A percentile compares a stretch with the other conserved stretches of the same genome.
Evolutionary conservation across 2,888 invertebrate genomes (phyloP).

Genomic region (Cephus pulcher): DNA sequence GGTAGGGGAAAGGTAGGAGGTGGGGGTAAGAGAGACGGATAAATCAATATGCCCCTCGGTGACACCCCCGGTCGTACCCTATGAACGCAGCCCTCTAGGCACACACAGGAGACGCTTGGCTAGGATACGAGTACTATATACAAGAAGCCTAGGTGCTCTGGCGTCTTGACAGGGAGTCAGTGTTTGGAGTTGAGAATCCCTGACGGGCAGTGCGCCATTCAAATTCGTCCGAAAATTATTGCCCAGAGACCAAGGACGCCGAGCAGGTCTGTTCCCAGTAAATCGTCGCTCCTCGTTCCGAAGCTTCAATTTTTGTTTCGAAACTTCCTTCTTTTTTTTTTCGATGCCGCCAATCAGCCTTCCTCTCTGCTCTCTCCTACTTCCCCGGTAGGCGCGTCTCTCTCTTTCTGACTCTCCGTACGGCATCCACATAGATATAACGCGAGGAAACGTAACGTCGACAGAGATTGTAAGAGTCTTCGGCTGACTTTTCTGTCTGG

Average conservation of each 20-base stretch:
- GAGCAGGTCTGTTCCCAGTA: slow-evolving; percentile 26
- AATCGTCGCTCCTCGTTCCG: not conserved
- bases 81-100: slow-evolving; percentile 8
- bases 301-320: not conserved
- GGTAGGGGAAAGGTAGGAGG: slow-evolving; percentile 18
- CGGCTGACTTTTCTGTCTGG: not conserved
- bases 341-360: not conserved
- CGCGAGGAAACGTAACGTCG: not conserved
- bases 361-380: not conserved
- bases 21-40: slow-evolving; percentile 42
- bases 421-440: not conserved
- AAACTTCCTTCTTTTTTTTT: not conserved
- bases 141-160: slow-evolving; percentile 26
- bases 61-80: slow-evolving; percentile 20
- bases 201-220: slow-evolving; percentile 44
- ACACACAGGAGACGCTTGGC: not conserved
- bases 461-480: not conserved
- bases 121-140: slow-evolving; percentile 17
- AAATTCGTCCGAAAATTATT: slow-evolving; percentile 59
- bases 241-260: slow-evolving; percentile 48
- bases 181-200: slow-evolving; percentile 22
- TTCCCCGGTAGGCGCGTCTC: not conserved
- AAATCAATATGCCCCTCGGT: slow-evolving; percentile 55
- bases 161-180: slow-evolving; percentile 1
- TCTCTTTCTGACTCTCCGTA: not conserved